Conservation (phyloP, 2,113 vertebrate genomes). For the Sitta europaea region DNA sequence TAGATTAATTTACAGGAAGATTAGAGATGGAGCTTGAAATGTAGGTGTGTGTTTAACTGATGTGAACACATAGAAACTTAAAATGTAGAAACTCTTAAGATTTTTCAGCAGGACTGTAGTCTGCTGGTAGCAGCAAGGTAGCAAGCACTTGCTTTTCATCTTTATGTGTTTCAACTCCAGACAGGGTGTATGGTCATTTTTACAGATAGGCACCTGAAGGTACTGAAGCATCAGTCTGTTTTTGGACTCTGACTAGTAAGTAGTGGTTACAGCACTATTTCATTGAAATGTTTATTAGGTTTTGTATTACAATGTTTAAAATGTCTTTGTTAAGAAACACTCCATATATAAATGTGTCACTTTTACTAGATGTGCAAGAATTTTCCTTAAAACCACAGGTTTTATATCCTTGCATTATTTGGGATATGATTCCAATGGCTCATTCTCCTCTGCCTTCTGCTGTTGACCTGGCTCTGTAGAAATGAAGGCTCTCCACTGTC, state of each 20-base stretch:
- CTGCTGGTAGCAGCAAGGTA: neutral
- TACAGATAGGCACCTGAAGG: neutral
- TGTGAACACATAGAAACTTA: neutral
- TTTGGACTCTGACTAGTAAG: neutral
- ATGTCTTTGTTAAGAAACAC: neutral
- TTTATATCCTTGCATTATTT: neutral
- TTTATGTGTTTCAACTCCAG: neutral
- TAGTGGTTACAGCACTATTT: neutral
- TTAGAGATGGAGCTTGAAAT: constrained; percentile 29
- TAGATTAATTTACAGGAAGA: constrained; percentile 48
- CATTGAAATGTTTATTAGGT: neutral
- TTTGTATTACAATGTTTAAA: neutral
- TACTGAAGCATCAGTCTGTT: neutral
- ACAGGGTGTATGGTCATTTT: neutral
- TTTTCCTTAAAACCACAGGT: neutral
- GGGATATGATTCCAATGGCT: neutral
- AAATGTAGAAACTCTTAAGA: neutral
- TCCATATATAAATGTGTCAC: neutral
- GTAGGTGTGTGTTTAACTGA: constrained; percentile 7
- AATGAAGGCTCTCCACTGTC: neutral
- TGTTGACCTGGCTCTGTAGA: neutral
- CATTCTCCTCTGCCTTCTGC: neutral
- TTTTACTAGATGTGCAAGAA: neutral
- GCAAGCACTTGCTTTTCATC: neutral
- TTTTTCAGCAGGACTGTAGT: neutral